Evolutionary conservation across 2,113 vertebrate species (phyloP).

Genomic region (Tretioscincus oriximinensis): DNA sequence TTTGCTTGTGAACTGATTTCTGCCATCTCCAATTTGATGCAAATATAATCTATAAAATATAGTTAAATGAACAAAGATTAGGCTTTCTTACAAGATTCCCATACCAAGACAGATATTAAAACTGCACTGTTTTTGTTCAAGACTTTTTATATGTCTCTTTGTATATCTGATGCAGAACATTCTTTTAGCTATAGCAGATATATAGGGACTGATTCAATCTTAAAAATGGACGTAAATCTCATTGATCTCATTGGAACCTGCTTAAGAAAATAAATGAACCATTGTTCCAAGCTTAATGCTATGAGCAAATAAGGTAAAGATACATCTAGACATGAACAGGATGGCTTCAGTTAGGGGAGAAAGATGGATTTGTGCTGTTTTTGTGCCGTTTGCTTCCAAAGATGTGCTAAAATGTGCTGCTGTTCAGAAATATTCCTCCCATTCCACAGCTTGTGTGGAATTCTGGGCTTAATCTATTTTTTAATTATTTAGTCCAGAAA

Average conservation of each 20-base stretch:
- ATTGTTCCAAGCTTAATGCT: neutral
- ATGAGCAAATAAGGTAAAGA: too few relatives aligned
- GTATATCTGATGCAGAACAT: neutral
- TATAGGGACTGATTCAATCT: neutral
- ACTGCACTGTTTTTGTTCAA: neutral
- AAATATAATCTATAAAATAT: conserved; percentile 50
- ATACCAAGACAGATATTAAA: conserved; percentile 12
- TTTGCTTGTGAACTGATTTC: conserved; percentile 75
- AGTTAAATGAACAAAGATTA: neutral
- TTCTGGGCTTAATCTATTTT: too few relatives aligned
- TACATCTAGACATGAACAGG: too few relatives aligned
- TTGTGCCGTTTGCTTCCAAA: neutral
- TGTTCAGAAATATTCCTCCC: too few relatives aligned
- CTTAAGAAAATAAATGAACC: neutral
- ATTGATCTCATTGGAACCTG: neutral
- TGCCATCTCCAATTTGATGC: conserved; percentile 68
- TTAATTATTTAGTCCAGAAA: too few relatives aligned
- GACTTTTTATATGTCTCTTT: neutral
- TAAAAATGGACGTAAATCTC: neutral
- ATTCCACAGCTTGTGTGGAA: too few relatives aligned
- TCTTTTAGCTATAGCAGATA: neutral
- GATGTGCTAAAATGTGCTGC: too few relatives aligned
- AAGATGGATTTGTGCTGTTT: too few relatives aligned
- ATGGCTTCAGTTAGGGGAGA: too few relatives aligned
- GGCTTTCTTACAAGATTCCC: conserved; percentile 28